Base-by-base conservation (phyloP, 2,888 invertebrate genomes). In the Ennomos erosarius region DNA sequence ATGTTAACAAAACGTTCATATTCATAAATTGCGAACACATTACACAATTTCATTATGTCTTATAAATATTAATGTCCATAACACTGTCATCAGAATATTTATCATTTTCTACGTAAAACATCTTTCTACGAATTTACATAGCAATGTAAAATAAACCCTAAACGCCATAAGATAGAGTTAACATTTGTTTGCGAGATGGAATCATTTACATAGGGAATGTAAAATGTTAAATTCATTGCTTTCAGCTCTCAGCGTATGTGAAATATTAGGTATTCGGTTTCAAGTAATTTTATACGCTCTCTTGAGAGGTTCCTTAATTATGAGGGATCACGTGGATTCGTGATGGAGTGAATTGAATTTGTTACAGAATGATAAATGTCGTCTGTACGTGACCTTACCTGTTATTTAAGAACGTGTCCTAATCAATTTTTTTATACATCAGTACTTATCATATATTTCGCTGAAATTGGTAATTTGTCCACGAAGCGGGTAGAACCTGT, bases 31-130 rank as follows among this genome's bases (percentile, higher is more conserved):
- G 59, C 48, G 42, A 53, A 61, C 34, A 53, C 60, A 37, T 40
- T 58, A 56, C 56, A 51, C 44, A 61, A 61, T 60, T 62, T 66
- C 50, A 57, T 66, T 48, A 59, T 55, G 53, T 54, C 49, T 50
- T 62, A 67, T 69, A 66, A 61, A 73, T 64, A 67, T 68, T 64
- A 64, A 70, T 70, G 47, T 11, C 47, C 51, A 45, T 53, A 55
- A 57, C 49, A 45, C 50, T 51, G 59, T 55, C 59, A 54, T 59
- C 59, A 34, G 46, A 47, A 60, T 55, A 47, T 55, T 55, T 55
- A 51, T 55, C 59, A 51, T 60, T 39, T 26, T 55, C 51, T 44
- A 8, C 51, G 49, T 54, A 36, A 54, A 54, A 45, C 45, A 50
- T 54, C 39, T 57, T 57, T 37, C 47, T 13, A 51, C 53, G 16